phyloP scores from a whole-genome alignment of 2,797 vertebrate genomes.

The Alcedo atthis region DNA sequence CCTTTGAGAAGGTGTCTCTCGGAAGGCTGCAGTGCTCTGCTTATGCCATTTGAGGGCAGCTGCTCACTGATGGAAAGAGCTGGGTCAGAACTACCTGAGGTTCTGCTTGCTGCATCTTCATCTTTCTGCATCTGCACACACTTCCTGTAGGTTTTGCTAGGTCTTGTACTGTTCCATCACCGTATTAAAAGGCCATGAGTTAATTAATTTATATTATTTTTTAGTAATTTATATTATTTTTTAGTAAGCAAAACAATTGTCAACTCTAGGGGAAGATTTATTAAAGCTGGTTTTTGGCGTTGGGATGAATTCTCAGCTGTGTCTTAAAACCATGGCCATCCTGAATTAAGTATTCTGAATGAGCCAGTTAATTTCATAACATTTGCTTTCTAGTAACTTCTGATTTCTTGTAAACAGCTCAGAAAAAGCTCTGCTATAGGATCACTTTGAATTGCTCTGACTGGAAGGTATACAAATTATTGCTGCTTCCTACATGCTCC shows the following conservation, averaged over 20 bases:
- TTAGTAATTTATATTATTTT: too few relatives aligned
- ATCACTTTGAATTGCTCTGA: neutral
- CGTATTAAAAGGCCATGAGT: neutral
- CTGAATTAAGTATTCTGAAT: neutral
- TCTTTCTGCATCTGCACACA: neutral
- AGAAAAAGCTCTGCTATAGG: neutral
- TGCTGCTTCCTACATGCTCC: neutral
- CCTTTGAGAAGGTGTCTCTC: neutral
- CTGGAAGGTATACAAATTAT: neutral
- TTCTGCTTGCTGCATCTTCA: neutral
- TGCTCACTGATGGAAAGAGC: neutral
- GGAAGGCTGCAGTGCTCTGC: conserved; percentile 47
- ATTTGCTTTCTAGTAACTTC: too few relatives aligned
- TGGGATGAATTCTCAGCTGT: neutral
- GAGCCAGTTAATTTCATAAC: neutral
- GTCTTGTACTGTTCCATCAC: neutral
- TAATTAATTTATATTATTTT: neutral
- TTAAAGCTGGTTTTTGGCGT: neutral
- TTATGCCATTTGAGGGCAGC: conserved; percentile 76
- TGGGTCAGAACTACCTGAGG: neutral
- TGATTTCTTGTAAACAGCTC: neutral
- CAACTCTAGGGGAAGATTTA: neutral
- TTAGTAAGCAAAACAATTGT: neutral
- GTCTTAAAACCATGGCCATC: neutral
- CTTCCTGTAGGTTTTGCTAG: neutral